Conservation (phyloP, 2,888 invertebrate species). For the Stenotaenia linearis region DNA sequence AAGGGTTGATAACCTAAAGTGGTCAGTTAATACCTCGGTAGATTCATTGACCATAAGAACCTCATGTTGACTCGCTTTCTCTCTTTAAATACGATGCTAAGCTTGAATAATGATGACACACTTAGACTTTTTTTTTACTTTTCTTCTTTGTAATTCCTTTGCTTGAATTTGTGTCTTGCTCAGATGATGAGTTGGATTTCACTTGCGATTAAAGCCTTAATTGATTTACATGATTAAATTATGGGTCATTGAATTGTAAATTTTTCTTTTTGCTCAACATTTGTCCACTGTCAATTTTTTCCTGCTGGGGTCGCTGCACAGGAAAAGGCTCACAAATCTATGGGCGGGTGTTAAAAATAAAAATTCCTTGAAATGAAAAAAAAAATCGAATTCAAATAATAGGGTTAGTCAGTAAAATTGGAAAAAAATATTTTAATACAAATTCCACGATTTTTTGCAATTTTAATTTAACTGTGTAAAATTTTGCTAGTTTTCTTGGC, state of each 20-base stretch:
- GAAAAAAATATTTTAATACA: not conserved
- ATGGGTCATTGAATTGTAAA: conserved; percentile 19
- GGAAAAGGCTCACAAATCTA: not conserved
- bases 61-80: not conserved
- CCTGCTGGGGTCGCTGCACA: not conserved
- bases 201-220: not conserved
- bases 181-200: not conserved
- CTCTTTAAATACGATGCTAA: not conserved
- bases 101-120: conserved; percentile 15
- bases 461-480: not conserved
- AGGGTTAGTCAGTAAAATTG: not conserved
- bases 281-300: conserved; percentile 10
- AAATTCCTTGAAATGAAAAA: not conserved
- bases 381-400: not conserved
- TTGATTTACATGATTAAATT: conserved; percentile 3
- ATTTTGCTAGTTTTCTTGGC: not conserved
- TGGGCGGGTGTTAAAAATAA: not conserved
- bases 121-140: not conserved
- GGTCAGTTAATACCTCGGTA: not conserved
- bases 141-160: not conserved
- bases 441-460: not conserved
- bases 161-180: not conserved
- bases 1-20: conserved; percentile 8
- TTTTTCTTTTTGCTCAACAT: not conserved
- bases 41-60: conserved; percentile 5